Percentiles rank a stretch among this genome's conserved stretches.
These are phyloP conservation scores for Zonotrichia leucophrys DNA, from an alignment of 2,113 vertebrate species.

Conservation along the genomic window DNA sequence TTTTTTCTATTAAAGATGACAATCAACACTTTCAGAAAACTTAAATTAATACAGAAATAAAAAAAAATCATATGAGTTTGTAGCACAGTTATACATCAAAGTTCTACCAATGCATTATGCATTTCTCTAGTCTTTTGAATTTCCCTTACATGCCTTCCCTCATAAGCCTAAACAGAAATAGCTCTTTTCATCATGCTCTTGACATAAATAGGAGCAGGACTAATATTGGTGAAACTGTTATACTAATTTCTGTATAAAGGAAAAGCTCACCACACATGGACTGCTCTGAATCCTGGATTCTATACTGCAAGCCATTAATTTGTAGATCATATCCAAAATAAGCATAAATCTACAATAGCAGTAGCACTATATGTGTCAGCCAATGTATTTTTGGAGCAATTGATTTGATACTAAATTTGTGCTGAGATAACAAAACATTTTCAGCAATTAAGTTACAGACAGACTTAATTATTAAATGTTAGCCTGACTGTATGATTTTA, in stretches of 20 bases:
- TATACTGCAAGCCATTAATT: not conserved
- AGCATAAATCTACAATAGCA: not conserved
- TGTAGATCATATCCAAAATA: not conserved
- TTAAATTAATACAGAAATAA: conserved; percentile 13
- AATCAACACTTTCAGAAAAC: not conserved
- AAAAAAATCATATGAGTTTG: not conserved
- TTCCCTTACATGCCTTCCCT: not conserved
- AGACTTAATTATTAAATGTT: not conserved
- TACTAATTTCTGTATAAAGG: not conserved
- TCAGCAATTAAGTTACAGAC: not conserved
- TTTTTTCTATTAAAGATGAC: not conserved
- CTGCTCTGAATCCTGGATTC: not conserved
- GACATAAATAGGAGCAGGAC: not conserved
- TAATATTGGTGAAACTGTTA: not conserved
- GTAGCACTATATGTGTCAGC: not conserved
- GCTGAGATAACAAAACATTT: not conserved
- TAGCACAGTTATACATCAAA: conserved; percentile 14
- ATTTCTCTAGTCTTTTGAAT: conserved; percentile 7
- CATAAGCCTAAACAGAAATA: not conserved
- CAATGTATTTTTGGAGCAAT: not conserved
- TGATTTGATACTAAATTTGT: not conserved
- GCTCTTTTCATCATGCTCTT: not conserved
- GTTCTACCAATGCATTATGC: conserved; percentile 22
- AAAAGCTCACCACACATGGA: not conserved
- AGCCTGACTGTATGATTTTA: not conserved